Evolutionary conservation across 92 coral and sea anemone species (phyloP), one percentile per base, ranked within the genome.

Genomic region (Porites cylindrica): DNA sequence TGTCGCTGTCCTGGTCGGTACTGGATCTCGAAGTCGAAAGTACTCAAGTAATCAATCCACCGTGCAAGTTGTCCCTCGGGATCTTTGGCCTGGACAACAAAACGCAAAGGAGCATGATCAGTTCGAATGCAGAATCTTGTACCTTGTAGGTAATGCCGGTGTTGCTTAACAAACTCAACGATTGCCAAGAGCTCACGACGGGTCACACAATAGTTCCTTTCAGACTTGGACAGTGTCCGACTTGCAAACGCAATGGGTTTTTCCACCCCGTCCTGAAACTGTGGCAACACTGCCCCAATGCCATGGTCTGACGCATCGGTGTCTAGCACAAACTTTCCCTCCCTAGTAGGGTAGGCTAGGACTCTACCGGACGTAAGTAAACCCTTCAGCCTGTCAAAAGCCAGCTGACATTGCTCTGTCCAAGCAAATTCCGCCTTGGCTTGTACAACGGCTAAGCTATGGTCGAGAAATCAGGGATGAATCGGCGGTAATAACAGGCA

Each of bases 401-500:
- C 71, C 73, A 77, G 66, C 43, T 85, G 90, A 26, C 85, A 77
- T 58, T 89, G 60, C 21, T 32, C 20, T 17, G 89, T 78, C 90
- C 82, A 91, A 38, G 47, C 47, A 38, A 38, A 38, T 38, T 38
- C 47, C 47, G 47, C 47, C 47, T 38, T 38, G 47, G 73, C 68
- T 91, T 89, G 76, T 90, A 52, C 66, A 85, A 90, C 38, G 90
- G 90, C 66, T 77, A 52, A n/a, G 92, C 92, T 54, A 77, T 59
- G 18, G 80, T 68, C 21, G 82, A 68, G 81, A 84, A 84, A 76
- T 72, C 69, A 50, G 85, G 78, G 51, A 78, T 47, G 70, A 91
- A 91, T 38, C 91, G 77, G 87, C 66, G 59, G 78, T 72, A 56
- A 71, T 53, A 38, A 38, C 6, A 38, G 47, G 47, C 47, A 38